These are phyloP conservation scores for Labrus mixtus DNA, from an alignment of 2,113 vertebrate genomes.

Conservation along the genomic window DNA sequence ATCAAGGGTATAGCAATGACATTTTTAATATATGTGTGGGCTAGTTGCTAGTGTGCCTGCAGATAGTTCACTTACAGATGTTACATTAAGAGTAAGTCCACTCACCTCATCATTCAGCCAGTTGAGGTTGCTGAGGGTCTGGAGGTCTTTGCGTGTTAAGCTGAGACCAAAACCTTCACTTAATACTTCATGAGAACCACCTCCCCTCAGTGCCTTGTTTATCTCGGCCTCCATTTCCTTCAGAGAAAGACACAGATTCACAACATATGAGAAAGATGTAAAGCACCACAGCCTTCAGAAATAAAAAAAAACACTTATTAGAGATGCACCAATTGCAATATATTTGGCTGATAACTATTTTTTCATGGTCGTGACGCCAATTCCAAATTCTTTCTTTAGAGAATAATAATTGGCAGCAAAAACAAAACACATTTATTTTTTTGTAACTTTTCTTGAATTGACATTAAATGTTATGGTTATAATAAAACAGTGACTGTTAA, in stretches of 20 bases:
- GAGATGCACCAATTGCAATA: too few species aligned
- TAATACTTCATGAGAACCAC: conserved; percentile 92
- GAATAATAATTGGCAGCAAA: too few species aligned
- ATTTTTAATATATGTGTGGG: too few species aligned
- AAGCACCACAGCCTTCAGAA: not conserved
- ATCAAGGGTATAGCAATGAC: too few species aligned
- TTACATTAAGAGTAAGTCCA: not conserved
- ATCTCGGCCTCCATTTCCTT: conserved; percentile 94
- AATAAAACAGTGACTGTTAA: too few species aligned
- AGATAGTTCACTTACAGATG: not conserved
- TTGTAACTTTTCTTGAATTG: too few species aligned
- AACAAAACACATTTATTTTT: too few species aligned
- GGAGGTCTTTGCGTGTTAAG: conserved; percentile 95
- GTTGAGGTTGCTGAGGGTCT: conserved; percentile 94
- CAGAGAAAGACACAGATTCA: not conserved
- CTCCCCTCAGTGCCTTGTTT: conserved; percentile 85
- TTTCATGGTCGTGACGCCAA: too few species aligned
- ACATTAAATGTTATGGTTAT: too few species aligned
- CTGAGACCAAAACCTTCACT: conserved; percentile 95
- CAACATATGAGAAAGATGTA: not conserved
- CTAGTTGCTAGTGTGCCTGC: not conserved
- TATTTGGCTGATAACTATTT: too few species aligned
- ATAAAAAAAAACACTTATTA: too few species aligned
- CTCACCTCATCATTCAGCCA: conserved; percentile 98
- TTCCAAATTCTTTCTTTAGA: too few species aligned